Percentiles rank a stretch among this genome's conserved stretches.
Evolutionary conservation across 1,140 invertebrate genomes (phyloP).

Genomic region (Euura saliciscinereae): DNA sequence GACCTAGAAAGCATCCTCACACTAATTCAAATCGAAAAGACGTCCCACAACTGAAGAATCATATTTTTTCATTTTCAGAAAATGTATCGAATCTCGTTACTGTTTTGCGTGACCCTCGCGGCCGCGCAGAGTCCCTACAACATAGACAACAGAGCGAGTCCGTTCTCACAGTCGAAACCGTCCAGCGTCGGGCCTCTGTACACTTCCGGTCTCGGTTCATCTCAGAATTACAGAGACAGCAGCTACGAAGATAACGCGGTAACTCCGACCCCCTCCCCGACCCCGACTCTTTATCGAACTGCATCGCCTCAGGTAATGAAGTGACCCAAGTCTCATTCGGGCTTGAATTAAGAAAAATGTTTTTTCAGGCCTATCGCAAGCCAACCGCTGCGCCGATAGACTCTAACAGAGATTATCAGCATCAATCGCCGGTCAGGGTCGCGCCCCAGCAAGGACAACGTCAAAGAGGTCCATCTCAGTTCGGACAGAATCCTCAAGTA

Average conservation of each 20-base stretch:
- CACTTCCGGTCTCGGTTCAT: conserved; percentile 37
- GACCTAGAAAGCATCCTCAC: too few species aligned
- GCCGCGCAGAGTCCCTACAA: conserved; percentile 48
- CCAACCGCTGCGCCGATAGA: conserved; percentile 19
- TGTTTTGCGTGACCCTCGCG: conserved; percentile 41
- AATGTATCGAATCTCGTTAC: conserved; percentile 51
- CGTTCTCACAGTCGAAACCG: conserved; percentile 45
- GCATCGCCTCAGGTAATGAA: conserved; percentile 32
- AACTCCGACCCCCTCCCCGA: conserved; percentile 52
- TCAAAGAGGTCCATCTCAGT: conserved; percentile 25
- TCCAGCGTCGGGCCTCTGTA: conserved; percentile 48
- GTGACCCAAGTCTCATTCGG: background rate
- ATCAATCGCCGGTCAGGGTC: conserved; percentile 22
- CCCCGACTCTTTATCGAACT: conserved; percentile 46
- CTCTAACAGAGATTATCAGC: conserved; percentile 23
- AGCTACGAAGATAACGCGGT: conserved; percentile 59
- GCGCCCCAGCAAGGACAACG: conserved; percentile 15
- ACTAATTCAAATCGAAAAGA: too few species aligned
- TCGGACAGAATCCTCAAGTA: conserved; percentile 27
- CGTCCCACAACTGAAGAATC: too few species aligned
- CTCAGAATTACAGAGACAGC: conserved; percentile 53
- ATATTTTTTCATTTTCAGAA: conserved; percentile 17
- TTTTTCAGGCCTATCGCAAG: conserved; percentile 32
- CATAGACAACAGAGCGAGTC: conserved; percentile 48
- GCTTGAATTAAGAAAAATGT: background rate